Evolutionary conservation across 2,888 invertebrate species (phyloP), one percentile per base, ranked within the genome.

Genomic region (Dusona sp.): DNA sequence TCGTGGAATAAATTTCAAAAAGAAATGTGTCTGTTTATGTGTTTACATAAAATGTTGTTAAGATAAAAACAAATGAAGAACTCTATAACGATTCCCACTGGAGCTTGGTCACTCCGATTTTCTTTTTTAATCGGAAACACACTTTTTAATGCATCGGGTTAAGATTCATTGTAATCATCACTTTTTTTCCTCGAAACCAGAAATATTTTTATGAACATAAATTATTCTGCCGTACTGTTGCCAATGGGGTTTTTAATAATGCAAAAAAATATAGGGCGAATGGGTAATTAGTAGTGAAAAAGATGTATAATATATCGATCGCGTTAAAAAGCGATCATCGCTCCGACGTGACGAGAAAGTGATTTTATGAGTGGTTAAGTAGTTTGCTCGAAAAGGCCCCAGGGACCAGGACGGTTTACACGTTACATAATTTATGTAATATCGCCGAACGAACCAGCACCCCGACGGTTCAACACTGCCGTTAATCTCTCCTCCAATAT

Each of bases 391-490:
- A 25, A 29, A 61, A 61, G n/a, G 48, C 45, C 73, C 67, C 73
- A 25, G 73, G 73, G 83, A 72, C 61, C 70, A 68, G 51, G 74
- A 57, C n/a, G 75, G 65, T 85, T 74, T 68, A 68, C 82, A 75
- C 48, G 83, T 83, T 83, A 80, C 80, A 85, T 85, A 84, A 86
- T 86, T 84, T 88, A 84, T 87, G 85, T 87, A 87, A 87, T 83
- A 85, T 83, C 61, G 57, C 67, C 42, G 77, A 78, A 80, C 73
- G 57, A 80, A 70, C 74, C 36, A 81, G 83, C 78, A 86, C 79
- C 78, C 81, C 82, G 78, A 82, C 65, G 74, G 84, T 84, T 86
- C 77, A 86, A 88, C 87, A 82, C 84, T 48, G 79, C 75, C 86
- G 85, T 86, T 86, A 86, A 86, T 88, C 84, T 88, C 79, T 82